Evolutionary conservation across 1,140 invertebrate species (phyloP).

Genomic region (Musca domestica): DNA sequence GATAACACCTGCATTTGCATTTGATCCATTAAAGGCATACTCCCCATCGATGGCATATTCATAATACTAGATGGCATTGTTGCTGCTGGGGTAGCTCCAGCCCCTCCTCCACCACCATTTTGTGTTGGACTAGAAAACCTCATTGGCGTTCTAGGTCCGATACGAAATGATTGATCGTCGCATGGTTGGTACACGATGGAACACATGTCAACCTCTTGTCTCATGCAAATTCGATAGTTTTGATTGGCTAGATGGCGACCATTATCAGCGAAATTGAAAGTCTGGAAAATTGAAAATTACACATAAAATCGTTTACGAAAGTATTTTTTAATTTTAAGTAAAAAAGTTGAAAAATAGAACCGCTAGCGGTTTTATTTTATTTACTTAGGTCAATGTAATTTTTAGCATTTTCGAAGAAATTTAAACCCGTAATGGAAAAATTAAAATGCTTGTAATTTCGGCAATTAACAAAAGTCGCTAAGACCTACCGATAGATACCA

Average conservation of each 20-base stretch:
- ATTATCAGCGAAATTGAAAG: slow-evolving; percentile 77
- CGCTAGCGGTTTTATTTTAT: no score
- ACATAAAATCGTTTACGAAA: no score
- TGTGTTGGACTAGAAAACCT: neutral
- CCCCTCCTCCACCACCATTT: neutral
- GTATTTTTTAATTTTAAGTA: no score
- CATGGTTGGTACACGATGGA: slow-evolving; percentile 75
- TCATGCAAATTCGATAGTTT: slow-evolving; percentile 74
- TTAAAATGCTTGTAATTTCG: no score
- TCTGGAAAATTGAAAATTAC: no score
- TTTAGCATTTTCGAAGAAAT: no score
- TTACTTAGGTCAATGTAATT: no score
- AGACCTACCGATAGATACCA: no score
- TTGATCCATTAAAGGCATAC: neutral
- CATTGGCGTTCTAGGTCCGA: slow-evolving; percentile 57
- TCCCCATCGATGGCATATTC: neutral
- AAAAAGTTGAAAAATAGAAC: no score
- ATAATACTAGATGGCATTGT: neutral
- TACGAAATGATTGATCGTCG: slow-evolving; percentile 71
- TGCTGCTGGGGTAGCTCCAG: neutral
- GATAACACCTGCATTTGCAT: slow-evolving; percentile 4
- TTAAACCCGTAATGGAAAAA: no score
- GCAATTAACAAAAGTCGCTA: no score
- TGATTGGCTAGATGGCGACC: slow-evolving; percentile 75
- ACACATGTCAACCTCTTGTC: slow-evolving; percentile 69